Evolutionary conservation across 2,113 vertebrate species (phyloP).

Genomic region (Cephalopholis sonnerati): DNA sequence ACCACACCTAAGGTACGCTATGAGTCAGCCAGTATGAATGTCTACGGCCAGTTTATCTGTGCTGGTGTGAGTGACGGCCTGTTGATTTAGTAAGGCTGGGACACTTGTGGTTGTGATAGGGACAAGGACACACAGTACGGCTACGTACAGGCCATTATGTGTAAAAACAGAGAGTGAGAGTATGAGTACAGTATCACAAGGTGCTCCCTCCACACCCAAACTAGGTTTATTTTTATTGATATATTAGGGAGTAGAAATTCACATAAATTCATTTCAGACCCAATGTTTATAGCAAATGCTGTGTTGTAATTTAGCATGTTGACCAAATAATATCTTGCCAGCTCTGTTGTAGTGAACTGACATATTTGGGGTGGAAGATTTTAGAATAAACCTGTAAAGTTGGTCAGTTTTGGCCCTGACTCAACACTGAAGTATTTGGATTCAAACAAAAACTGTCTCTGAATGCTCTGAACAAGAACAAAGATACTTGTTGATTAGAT

Average conservation of each 20-base stretch:
- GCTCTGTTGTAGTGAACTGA: not conserved
- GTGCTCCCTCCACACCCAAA: conserved; percentile 8
- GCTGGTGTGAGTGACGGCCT: conserved; percentile 30
- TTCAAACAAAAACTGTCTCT: not conserved
- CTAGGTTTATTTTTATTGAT: not conserved
- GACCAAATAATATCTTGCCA: not conserved
- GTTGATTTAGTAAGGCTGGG: conserved; percentile 55
- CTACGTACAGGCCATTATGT: not conserved
- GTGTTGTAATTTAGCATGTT: not conserved
- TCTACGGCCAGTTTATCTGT: conserved; percentile 38
- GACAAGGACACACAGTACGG: conserved; percentile 29
- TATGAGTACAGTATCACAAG: not conserved
- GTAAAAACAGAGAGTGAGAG: conserved; percentile 12
- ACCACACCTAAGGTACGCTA: conserved; percentile 55
- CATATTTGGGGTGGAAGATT: not conserved
- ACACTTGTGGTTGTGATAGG: conserved; percentile 27
- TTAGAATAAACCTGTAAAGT: not conserved
- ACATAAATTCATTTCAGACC: not conserved
- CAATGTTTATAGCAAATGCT: not conserved
- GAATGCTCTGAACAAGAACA: not conserved
- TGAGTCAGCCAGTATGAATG: conserved; percentile 59
- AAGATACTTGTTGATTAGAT: not conserved
- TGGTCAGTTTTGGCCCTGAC: not conserved
- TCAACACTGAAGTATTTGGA: not conserved
- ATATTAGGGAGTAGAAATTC: not conserved